Percentiles rank a stretch among this genome's conserved stretches.
phyloP scores from a whole-genome alignment of 2,888 invertebrate genomes.

The Scaptomyza flava region DNA sequence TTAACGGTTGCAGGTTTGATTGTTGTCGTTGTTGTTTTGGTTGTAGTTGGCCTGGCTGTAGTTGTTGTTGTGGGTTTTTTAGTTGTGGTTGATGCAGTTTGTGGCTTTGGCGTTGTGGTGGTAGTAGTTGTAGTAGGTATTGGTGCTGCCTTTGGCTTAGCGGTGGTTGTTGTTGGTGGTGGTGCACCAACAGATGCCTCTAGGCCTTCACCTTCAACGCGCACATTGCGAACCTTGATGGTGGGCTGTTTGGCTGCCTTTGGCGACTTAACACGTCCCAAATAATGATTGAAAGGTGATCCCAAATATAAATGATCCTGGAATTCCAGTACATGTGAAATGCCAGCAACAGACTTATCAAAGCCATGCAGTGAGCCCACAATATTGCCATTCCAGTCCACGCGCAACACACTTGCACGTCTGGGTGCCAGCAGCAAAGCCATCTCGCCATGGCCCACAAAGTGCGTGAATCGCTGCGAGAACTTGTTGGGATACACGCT shows the following conservation, averaged over 20 bases:
- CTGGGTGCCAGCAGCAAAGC: conserved; percentile 80
- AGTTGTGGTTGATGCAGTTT: conserved; percentile 31
- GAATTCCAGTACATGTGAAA: conserved; percentile 89
- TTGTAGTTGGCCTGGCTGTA: conserved; percentile 68
- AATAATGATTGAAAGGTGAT: conserved; percentile 88
- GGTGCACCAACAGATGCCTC: conserved; percentile 74
- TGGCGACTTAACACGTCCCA: conserved; percentile 87
- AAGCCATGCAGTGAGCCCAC: conserved; percentile 88
- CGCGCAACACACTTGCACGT: conserved; percentile 87
- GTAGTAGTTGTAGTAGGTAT: conserved; percentile 52
- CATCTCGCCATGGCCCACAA: conserved; percentile 88
- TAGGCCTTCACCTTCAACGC: conserved; percentile 80
- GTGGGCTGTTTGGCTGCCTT: conserved; percentile 73
- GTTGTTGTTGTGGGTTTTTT: conserved; percentile 48
- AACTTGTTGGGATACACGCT: conserved; percentile 88
- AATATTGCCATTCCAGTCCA: conserved; percentile 90
- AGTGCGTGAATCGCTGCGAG: conserved; percentile 87
- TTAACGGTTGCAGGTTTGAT: conserved; percentile 58
- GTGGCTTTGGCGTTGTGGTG: conserved; percentile 56
- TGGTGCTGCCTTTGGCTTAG: conserved; percentile 65
- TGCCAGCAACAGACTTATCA: conserved; percentile 85
- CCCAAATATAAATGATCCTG: conserved; percentile 89
- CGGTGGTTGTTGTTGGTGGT: conserved; percentile 62
- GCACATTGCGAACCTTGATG: conserved; percentile 81
- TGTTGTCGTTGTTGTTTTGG: conserved; percentile 59